These are phyloP conservation scores for Cathartes aura DNA, from an alignment of 2,113 vertebrate genomes.

Conservation along the genomic window DNA sequence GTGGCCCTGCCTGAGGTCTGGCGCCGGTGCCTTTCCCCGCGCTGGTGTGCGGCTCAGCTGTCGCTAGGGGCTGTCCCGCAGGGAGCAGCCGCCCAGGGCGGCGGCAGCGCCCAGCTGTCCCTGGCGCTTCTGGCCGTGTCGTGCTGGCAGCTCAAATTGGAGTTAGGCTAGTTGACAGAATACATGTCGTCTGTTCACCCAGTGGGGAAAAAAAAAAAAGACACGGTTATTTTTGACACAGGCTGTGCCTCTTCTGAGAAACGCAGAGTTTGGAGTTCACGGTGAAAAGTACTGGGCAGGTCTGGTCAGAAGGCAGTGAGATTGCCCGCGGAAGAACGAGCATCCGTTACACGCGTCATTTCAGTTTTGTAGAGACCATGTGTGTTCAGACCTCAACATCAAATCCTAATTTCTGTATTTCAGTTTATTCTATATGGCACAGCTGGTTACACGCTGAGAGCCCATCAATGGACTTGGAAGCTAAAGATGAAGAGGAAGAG, in stretches of 20 bases:
- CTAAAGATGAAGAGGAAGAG: constrained; percentile 93
- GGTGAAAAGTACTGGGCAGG: fast-evolving
- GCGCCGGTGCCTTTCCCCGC: not conserved
- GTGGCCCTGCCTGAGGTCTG: not conserved
- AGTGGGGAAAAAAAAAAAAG: too few species aligned
- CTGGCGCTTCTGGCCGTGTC: not conserved
- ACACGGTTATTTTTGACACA: fast-evolving
- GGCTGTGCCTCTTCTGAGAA: not conserved
- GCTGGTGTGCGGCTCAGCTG: fast-evolving
- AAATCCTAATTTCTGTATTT: not conserved
- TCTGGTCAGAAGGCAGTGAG: not conserved
- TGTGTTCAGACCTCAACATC: not conserved
- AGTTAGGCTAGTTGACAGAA: fast-evolving
- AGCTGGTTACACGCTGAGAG: not conserved
- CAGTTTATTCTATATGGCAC: not conserved
- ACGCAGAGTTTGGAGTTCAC: not conserved
- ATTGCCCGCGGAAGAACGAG: fast-evolving
- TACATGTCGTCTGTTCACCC: fast-evolving
- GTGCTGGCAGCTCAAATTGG: fast-evolving
- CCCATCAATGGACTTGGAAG: constrained; percentile 86
- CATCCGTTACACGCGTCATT: fast-evolving
- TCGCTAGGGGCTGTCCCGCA: not conserved
- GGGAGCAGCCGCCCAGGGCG: not conserved
- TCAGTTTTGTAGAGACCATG: not conserved
- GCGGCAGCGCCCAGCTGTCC: not conserved